A percentile compares a stretch with the other conserved stretches of the same genome.
phyloP scores from a whole-genome alignment of 2,888 invertebrate species.

The Macrosiphum euphorbiae region DNA sequence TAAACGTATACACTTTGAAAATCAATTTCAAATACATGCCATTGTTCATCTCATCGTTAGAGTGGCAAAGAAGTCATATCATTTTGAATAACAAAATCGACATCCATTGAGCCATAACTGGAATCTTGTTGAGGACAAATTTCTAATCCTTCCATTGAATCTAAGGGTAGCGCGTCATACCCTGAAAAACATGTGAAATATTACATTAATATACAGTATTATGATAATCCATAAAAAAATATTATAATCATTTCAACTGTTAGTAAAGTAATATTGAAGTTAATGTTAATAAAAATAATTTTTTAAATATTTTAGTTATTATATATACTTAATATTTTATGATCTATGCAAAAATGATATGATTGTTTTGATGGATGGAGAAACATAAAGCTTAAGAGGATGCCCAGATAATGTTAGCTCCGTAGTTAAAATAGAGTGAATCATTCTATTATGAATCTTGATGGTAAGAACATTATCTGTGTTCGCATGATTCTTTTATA shows the following conservation, averaged over 20 bases:
- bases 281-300: background rate
- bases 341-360: background rate
- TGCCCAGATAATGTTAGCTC: too few species aligned
- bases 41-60: slow-evolving; percentile 19
- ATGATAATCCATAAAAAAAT: background rate
- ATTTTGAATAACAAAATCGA: slow-evolving; percentile 70
- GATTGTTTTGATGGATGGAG: background rate
- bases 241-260: background rate
- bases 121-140: slow-evolving; percentile 81
- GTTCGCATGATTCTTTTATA: too few species aligned
- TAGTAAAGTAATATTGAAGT: background rate
- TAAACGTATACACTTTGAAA: slow-evolving; percentile 39
- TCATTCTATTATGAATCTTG: too few species aligned
- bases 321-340: background rate
- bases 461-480: too few species aligned
- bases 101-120: slow-evolving; percentile 79
- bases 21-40: slow-evolving; percentile 30
- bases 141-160: slow-evolving; percentile 94
- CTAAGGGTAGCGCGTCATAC: slow-evolving; percentile 98
- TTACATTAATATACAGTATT: background rate
- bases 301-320: background rate
- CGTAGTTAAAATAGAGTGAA: too few species aligned
- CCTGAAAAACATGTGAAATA: slow-evolving; percentile 73
- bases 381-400: background rate
- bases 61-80: slow-evolving; percentile 59